phyloP scores from a whole-genome alignment of 2,113 vertebrate genomes.

The Pantherophis guttatus region DNA sequence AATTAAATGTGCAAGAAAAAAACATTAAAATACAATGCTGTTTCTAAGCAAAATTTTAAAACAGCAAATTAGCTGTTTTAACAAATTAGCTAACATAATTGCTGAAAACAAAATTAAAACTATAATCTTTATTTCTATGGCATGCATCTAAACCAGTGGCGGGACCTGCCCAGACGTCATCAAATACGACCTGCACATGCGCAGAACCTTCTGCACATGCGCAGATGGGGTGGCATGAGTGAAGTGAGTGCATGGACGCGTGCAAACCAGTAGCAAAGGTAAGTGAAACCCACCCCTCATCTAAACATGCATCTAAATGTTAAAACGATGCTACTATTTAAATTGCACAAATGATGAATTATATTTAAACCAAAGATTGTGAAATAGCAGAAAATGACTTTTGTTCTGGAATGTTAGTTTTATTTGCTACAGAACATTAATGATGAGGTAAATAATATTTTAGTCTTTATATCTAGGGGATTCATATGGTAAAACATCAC shows the following conservation, averaged over 20 bases:
- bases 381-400: conserved; percentile 13
- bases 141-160: not conserved
- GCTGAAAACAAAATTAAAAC: not conserved
- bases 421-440: not conserved
- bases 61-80: not conserved
- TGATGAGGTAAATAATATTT: conserved; percentile 2
- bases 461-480: not conserved
- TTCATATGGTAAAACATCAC: not conserved
- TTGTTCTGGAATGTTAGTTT: not conserved
- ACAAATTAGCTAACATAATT: not conserved
- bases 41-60: not conserved
- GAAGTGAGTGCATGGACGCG: no score
- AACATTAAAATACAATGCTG: not conserved
- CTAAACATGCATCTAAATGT: not conserved
- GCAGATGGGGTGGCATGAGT: no score
- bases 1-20: not conserved
- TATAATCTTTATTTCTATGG: not conserved
- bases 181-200: no score
- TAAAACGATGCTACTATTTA: conserved; percentile 6
- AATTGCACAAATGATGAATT: not conserved
- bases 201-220: no score
- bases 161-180: no score
- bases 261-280: no score
- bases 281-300: no score
- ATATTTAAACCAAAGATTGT: not conserved